Evolutionary conservation across 1,140 invertebrate species (phyloP), one percentile per base, ranked within the genome.

Genomic region (Tetragonula clypearis): DNA sequence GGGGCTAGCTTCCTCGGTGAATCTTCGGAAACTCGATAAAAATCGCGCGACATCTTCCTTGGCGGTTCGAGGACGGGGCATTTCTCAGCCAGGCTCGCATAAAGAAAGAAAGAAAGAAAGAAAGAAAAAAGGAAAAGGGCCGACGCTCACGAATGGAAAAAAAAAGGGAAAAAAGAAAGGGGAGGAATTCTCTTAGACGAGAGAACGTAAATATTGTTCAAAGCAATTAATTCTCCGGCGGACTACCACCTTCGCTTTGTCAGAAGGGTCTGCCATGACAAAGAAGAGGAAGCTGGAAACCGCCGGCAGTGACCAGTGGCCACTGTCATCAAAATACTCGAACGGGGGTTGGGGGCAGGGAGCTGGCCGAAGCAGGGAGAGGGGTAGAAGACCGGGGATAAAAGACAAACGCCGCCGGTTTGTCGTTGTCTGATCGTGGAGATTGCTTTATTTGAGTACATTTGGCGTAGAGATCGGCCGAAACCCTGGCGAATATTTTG

Each of bases 391-490:
- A 85, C 69, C 80, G 81, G 84, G 76, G 89, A 82, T 89, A 84
- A 90, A 90, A 91, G 82, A 84, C 82, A 53, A 79, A 84, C 30
- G 76, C 82, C 79, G 85, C 79, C 75, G 85, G 86, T 76, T 87
- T 58, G 68, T 69, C 84, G 88, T 87, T 88, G 88, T 90, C 88
- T 87, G 92, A 92, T 92, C 92, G 83, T 89, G 78, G 87, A 92
- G 92, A 92, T 92, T 92, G 91, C 90, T 92, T 92, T 92, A 92
- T 92, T 92, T 92, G 87, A 92, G 90, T 75, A 86, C 88, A 88
- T 91, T 92, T 91, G 91, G 89, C 86, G 79, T 73, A 77, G 69
- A 82, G 77, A 85, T 82, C 85, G 8, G 19, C 23, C 53, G 68
- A 72, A 79, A 76, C 65, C 78, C 85, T 82, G 79, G 71, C 88